A percentile compares a stretch with the other conserved stretches of the same genome.
Conservation (phyloP, 2,888 invertebrate genomes). For the Brenthis ino region DNA sequence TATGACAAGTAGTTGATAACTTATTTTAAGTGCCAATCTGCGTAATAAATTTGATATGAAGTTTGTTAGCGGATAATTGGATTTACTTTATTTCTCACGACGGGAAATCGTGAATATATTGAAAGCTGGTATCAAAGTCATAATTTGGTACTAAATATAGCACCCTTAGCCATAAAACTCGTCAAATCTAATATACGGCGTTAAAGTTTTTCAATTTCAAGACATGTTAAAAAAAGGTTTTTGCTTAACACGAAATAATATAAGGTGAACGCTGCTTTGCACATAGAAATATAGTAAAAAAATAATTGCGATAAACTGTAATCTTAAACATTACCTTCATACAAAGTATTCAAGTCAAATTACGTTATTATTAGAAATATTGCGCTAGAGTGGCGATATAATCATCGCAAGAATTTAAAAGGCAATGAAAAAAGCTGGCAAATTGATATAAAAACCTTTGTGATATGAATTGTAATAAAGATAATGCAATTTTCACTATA, state of each 20-base stretch:
- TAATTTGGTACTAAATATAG: conserved; percentile 22
- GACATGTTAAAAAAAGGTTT: neutral
- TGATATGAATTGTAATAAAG: conserved; percentile 48
- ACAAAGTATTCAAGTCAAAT: conserved; percentile 4
- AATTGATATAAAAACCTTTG: conserved; percentile 38
- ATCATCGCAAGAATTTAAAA: conserved; percentile 17
- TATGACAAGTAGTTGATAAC: conserved; percentile 37
- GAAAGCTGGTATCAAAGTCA: conserved; percentile 17
- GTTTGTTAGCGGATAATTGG: conserved; percentile 23
- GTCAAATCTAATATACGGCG: neutral
- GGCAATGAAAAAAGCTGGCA: conserved; percentile 12
- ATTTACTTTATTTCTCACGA: conserved; percentile 20
- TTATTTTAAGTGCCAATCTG: conserved; percentile 33
- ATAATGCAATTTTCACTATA: conserved; percentile 64
- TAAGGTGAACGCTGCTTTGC: neutral
- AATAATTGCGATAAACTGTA: conserved; percentile 11
- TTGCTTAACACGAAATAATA: neutral
- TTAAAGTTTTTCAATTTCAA: conserved; percentile 3
- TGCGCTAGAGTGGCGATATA: conserved; percentile 9
- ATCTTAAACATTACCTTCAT: conserved; percentile 15
- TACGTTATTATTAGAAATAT: conserved; percentile 19
- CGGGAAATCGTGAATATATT: conserved; percentile 15
- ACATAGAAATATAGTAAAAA: neutral
- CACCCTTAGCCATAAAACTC: conserved; percentile 2
- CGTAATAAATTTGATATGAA: conserved; percentile 33